Percentiles rank a stretch among this genome's conserved stretches.
Evolutionary conservation across 2,797 vertebrate genomes (phyloP).

Genomic region (Scolopax bukidnonensis): DNA sequence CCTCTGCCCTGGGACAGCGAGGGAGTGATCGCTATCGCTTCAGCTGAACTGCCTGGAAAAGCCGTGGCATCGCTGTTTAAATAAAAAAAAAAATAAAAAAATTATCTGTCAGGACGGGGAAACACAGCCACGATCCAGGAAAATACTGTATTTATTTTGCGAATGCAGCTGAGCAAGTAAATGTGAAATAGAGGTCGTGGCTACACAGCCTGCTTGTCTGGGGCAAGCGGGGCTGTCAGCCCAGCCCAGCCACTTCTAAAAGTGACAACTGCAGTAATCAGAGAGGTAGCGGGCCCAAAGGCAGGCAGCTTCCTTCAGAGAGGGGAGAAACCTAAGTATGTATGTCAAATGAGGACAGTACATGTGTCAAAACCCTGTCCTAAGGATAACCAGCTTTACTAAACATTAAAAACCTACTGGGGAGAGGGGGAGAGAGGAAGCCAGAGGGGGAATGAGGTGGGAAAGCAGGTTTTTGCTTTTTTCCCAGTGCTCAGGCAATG

Average conservation of each 20-base stretch:
- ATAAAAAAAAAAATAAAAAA: background rate
- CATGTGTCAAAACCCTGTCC: background rate
- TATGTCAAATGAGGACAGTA: background rate
- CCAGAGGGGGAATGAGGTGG: background rate
- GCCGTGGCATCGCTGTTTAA: background rate
- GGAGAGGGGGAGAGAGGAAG: background rate
- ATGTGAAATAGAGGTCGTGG: background rate
- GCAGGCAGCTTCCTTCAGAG: background rate
- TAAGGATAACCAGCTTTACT: background rate
- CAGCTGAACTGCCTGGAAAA: constrained; percentile 6
- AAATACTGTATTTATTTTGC: constrained; percentile 4
- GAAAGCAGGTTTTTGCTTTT: background rate
- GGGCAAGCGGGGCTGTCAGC: background rate
- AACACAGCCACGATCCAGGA: background rate
- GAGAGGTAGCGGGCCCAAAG: background rate
- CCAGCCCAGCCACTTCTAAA: background rate
- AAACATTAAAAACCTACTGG: background rate
- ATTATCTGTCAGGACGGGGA: background rate
- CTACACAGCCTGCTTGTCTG: background rate
- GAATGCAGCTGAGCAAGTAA: background rate
- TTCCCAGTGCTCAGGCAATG: background rate
- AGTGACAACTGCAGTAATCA: background rate
- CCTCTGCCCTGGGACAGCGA: background rate
- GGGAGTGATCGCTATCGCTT: background rate
- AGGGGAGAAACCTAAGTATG: background rate